phyloP scores from a whole-genome alignment of 37 sponge, comb jelly and placozoan species.

The Haliclona indistincta region DNA sequence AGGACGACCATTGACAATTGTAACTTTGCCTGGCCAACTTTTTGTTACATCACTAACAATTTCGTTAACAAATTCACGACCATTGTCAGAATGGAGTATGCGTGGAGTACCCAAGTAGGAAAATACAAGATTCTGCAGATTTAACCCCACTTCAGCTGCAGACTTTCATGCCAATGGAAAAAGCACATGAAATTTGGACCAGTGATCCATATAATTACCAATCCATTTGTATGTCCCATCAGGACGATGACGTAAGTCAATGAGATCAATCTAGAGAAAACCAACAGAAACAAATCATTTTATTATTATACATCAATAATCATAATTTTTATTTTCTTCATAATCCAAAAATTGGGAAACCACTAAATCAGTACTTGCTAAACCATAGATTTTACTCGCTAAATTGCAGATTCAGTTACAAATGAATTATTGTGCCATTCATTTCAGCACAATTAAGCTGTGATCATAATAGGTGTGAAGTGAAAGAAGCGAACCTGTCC shows the following conservation, averaged over 20 bases:
- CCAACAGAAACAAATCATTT: too few species aligned
- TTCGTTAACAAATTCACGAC: slow-evolving; percentile 18
- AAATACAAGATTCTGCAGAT: slow-evolving; percentile 22
- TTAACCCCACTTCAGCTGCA: slow-evolving; percentile 27
- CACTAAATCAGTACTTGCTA: too few species aligned
- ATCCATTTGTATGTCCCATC: slow-evolving; percentile 35
- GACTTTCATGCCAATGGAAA: slow-evolving; percentile 17
- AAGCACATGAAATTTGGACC: slow-evolving; percentile 20
- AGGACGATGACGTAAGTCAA: slow-evolving; percentile 27
- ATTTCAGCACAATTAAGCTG: too few species aligned
- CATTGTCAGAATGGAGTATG: slow-evolving; percentile 29
- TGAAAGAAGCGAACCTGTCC: slow-evolving; percentile 32
- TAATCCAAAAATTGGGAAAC: too few species aligned
- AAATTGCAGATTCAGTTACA: too few species aligned
- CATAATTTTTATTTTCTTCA: too few species aligned
- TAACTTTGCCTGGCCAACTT: slow-evolving; percentile 25
- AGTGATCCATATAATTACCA: slow-evolving; percentile 46
- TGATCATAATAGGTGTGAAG: too few species aligned
- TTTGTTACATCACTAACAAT: slow-evolving; percentile 3
- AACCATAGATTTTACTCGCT: too few species aligned
- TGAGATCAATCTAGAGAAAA: slow-evolving; percentile 28
- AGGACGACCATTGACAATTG: slow-evolving; percentile 43
- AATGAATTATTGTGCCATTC: too few species aligned
- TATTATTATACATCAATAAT: too few species aligned
- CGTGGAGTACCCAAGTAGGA: not conserved